A percentile compares a stretch with the other conserved stretches of the same genome.
phyloP scores from a whole-genome alignment of 2,113 vertebrate species.

The Steatornis caripensis region DNA sequence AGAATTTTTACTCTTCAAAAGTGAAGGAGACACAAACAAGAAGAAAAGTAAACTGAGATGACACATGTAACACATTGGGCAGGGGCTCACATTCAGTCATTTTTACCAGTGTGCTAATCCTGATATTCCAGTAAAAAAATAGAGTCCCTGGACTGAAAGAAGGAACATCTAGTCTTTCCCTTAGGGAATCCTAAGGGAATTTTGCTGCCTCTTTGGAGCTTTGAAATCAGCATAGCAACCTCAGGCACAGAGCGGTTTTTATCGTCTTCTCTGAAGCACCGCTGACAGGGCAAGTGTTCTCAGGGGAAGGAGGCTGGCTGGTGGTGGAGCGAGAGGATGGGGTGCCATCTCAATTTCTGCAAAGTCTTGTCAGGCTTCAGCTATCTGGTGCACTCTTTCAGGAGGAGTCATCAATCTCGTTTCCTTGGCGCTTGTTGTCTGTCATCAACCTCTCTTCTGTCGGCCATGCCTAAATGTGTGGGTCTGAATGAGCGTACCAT shows the following conservation, averaged over 20 bases:
- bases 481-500: background rate
- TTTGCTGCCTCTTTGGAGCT: background rate
- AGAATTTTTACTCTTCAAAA: background rate
- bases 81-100: background rate
- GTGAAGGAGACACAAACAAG: background rate
- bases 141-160: background rate
- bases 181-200: background rate
- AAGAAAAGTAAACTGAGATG: background rate
- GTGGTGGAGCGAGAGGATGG: background rate
- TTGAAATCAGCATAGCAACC: background rate
- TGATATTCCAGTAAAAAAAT: background rate
- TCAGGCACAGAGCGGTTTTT: background rate
- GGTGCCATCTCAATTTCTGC: slow-evolving; percentile 7
- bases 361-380: slow-evolving; percentile 17
- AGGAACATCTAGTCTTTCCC: background rate
- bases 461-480: background rate
- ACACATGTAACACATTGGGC: background rate
- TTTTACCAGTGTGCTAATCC: background rate
- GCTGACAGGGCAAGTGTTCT: background rate
- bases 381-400: slow-evolving; percentile 22
- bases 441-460: slow-evolving; percentile 42
- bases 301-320: slow-evolving; percentile 19
- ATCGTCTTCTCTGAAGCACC: background rate
- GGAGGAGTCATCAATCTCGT: slow-evolving; percentile 23
- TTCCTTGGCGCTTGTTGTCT: slow-evolving; percentile 7